phyloP scores from a whole-genome alignment of 2,797 vertebrate genomes.

The Galagoides demidoff region DNA sequence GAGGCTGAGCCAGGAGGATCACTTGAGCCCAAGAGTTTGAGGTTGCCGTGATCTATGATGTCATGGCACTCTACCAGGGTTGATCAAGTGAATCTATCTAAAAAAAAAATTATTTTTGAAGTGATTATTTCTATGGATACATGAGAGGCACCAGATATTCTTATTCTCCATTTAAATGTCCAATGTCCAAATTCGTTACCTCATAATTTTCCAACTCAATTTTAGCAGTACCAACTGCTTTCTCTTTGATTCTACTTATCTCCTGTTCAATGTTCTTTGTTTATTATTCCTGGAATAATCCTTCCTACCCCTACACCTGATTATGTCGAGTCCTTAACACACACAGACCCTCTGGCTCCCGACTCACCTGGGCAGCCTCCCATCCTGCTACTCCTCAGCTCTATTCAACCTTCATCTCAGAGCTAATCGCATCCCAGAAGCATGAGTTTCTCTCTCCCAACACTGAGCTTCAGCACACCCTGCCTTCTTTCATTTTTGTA shows the following conservation, averaged over 20 bases:
- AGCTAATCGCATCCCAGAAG: background rate
- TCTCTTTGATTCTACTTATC: slow-evolving; percentile 45
- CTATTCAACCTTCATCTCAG: background rate
- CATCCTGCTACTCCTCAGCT: background rate
- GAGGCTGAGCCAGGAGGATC: too few species aligned
- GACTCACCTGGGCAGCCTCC: background rate
- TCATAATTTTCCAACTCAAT: slow-evolving; percentile 47
- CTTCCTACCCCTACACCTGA: slow-evolving; percentile 46
- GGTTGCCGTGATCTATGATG: too few species aligned
- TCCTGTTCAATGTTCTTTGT: slow-evolving; percentile 36
- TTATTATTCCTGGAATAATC: slow-evolving; percentile 46
- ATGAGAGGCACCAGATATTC: background rate
- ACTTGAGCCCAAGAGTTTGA: too few species aligned
- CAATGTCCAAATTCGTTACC: slow-evolving; percentile 27
- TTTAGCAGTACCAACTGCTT: slow-evolving; percentile 16
- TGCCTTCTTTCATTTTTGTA: background rate
- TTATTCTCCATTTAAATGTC: background rate
- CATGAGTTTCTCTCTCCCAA: background rate
- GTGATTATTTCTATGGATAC: background rate
- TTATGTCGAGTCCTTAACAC: slow-evolving; percentile 7
- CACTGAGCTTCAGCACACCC: background rate
- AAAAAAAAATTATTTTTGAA: background rate
- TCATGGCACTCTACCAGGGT: too few species aligned
- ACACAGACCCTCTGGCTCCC: background rate
- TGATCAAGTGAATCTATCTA: too few species aligned